Percentiles rank a stretch among this genome's conserved stretches.
These are phyloP conservation scores for Onychomys leucogaster DNA, from an alignment of 2,797 vertebrate species.

Conservation along the genomic window DNA sequence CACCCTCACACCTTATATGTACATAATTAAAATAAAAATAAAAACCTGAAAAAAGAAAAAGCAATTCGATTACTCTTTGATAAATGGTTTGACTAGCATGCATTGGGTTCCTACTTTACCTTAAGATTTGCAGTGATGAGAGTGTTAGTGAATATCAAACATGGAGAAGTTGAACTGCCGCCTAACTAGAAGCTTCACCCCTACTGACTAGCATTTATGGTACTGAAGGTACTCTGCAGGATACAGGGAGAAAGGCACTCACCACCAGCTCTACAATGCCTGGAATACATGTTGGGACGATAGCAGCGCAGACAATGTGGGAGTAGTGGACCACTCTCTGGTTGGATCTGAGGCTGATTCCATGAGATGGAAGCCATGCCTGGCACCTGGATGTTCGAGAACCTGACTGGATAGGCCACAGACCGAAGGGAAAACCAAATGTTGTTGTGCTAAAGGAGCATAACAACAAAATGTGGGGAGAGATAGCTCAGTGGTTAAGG, in stretches of 20 bases:
- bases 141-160: constrained; percentile 21
- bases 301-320: too few relatives aligned
- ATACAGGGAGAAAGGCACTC: background rate
- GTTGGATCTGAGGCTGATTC: background rate
- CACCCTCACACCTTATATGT: background rate
- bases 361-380: background rate
- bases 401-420: background rate
- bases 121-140: constrained; percentile 17
- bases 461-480: background rate
- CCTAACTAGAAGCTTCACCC: background rate
- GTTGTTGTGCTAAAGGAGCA: background rate
- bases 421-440: background rate
- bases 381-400: background rate
- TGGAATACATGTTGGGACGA: background rate
- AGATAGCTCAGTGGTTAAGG: too few relatives aligned
- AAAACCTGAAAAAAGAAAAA: background rate
- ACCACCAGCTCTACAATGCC: background rate
- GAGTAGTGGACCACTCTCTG: background rate
- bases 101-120: constrained; percentile 34
- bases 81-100: constrained; percentile 16
- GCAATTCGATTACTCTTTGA: constrained; percentile 21
- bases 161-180: background rate
- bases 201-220: background rate
- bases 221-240: background rate
- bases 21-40: background rate